Base-by-base conservation (phyloP, 2,888 invertebrate species). In the Eupithecia exiguata region DNA sequence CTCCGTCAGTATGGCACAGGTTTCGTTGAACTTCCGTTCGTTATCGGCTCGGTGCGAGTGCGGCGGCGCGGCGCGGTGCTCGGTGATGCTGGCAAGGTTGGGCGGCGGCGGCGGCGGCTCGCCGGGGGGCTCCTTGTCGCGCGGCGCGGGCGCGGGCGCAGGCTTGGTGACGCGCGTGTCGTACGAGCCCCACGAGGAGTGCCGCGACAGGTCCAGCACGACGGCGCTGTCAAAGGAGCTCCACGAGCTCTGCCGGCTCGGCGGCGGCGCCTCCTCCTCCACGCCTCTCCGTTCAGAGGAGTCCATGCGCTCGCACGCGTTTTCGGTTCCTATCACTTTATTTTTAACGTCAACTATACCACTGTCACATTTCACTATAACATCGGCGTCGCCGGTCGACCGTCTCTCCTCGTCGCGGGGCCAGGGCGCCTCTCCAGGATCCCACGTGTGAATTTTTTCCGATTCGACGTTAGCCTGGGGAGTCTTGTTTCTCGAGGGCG, bases 111-210 rank as follows among this genome's bases (percentile, higher is more conserved):
- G 78, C 78, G 71, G 86, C 89, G 40, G 82, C 16, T 86, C 85
- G 21, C 89, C 85, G 75, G 83, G 81, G 65, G 84, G 78, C 46
- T 85, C 84, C 25, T 81, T 80, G 66, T 81, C 96, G 61, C 96
- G 94, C 70, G 63, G 35, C 18, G 63, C 63, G 71, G 84, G 80
- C 75, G 75, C 79, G 61, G 78, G 80, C 77, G 82, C 80, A 58
- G 84, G 78, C 58, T 84, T 84, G 30, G 81, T 80, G 68, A 80
- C 96, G 62, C 96, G 94, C 70, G 95, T 95, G 85, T 97, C 97
- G 69, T 96, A 96, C n/a, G 97, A 96, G 75, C 97, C 97, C 97
- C 97, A 97, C 61, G 97, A 97, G 79, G 97, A 96, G 87, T 97
- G 97, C 14, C 97, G 95, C 74, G 97, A 97, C 43, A 96, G 95